Conservation (phyloP, 2,888 invertebrate genomes). For the Neria commutata region DNA sequence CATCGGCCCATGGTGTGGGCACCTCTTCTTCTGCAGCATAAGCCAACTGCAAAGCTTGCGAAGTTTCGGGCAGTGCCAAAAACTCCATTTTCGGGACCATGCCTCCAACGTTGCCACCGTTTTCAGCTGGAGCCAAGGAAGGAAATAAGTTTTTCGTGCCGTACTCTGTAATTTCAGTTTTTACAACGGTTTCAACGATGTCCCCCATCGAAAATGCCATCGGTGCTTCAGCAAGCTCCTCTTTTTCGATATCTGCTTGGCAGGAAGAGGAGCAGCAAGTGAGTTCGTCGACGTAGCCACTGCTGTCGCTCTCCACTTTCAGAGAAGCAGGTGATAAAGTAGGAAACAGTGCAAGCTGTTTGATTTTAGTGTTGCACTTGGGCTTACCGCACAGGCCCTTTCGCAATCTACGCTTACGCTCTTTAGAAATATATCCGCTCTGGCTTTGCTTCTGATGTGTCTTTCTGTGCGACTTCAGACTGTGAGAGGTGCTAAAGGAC, state of each 20-base stretch:
- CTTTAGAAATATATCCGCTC: conserved; percentile 28
- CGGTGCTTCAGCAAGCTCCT: neutral
- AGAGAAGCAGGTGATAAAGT: neutral
- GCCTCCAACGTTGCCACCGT: neutral
- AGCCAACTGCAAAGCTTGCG: conserved; percentile 73
- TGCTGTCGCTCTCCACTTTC: conserved; percentile 27
- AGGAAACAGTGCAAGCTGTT: neutral
- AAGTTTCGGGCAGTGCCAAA: conserved; percentile 54
- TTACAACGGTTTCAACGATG: conserved; percentile 11
- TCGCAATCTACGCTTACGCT: conserved; percentile 31
- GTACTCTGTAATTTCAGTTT: conserved; percentile 8
- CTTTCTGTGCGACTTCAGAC: conserved; percentile 78
- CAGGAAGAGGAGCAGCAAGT: too few species aligned
- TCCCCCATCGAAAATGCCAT: neutral
- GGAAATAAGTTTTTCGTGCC: conserved; percentile 36
- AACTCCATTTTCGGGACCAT: conserved; percentile 40
- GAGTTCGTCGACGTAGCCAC: conserved; percentile 22
- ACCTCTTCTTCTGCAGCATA: conserved; percentile 78
- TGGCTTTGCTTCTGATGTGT: conserved; percentile 69
- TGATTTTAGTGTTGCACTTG: conserved; percentile 6
- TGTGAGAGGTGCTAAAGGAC: conserved; percentile 85
- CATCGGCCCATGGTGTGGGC: conserved; percentile 77
- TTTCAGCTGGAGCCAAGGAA: conserved; percentile 8
- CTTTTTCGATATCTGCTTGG: too few species aligned
- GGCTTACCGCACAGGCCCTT: conserved; percentile 16